Conservation (phyloP, 2,113 vertebrate species). For the Dicerorhinus sumatrensis region DNA sequence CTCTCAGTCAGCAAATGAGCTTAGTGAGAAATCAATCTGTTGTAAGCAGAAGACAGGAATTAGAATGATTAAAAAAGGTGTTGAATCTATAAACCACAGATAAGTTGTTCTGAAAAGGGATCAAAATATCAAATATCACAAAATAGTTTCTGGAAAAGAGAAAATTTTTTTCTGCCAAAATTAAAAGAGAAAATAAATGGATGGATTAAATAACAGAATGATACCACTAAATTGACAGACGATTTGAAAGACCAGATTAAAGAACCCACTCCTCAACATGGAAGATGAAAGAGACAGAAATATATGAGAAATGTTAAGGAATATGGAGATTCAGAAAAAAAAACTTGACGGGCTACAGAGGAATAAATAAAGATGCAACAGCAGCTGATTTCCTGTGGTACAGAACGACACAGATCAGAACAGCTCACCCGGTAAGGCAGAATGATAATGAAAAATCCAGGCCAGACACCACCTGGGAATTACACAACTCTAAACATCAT, state of each 20-base stretch:
- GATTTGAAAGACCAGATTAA: neutral
- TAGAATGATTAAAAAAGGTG: neutral
- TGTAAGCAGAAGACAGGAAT: neutral
- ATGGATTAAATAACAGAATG: neutral
- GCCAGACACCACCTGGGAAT: neutral
- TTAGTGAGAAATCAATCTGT: neutral
- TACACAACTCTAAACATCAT: neutral
- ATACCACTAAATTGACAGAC: neutral
- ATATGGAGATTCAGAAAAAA: neutral
- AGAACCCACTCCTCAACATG: fast-evolving
- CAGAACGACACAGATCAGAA: neutral
- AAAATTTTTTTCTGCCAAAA: neutral
- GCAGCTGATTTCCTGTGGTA: fast-evolving
- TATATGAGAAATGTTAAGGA: neutral
- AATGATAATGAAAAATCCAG: neutral
- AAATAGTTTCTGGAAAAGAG: neutral
- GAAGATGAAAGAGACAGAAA: neutral
- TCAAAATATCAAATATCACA: neutral
- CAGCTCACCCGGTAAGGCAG: fast-evolving
- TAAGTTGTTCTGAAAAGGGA: neutral
- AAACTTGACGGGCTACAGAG: neutral
- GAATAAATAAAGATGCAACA: neutral
- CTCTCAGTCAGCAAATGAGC: neutral
- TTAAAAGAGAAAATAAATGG: neutral
- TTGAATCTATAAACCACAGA: neutral